A percentile compares a stretch with the other conserved stretches of the same genome.
These are phyloP conservation scores for Lepidurus apus DNA, from an alignment of 1,140 invertebrate genomes.

Conservation along the genomic window DNA sequence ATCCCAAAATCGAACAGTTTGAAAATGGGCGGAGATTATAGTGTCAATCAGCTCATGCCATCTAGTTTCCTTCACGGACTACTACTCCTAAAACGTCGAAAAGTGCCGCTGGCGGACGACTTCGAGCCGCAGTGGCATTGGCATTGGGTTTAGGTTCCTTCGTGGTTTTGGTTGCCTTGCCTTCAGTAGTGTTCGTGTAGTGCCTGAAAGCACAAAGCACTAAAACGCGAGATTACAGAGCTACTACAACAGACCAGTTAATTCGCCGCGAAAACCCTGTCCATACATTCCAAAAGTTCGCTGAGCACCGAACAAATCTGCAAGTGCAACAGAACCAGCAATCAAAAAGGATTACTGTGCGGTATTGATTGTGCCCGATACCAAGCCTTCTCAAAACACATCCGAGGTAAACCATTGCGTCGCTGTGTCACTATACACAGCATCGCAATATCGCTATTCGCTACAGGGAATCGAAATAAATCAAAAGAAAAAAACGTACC, in stretches of 20 bases:
- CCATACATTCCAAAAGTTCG: not conserved
- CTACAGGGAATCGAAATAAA: not conserved
- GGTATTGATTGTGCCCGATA: not conserved
- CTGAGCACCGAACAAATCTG: not conserved
- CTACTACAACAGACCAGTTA: too few relatives aligned
- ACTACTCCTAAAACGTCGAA: too few relatives aligned
- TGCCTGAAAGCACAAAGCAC: slow-evolving; percentile 6
- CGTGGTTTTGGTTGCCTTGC: not conserved
- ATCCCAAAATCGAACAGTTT: too few relatives aligned
- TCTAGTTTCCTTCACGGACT: too few relatives aligned
- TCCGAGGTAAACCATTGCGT: not conserved
- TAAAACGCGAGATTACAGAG: not conserved
- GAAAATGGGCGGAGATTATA: too few relatives aligned
- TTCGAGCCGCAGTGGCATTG: not conserved
- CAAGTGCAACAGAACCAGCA: not conserved
- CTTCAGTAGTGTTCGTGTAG: slow-evolving; percentile 10
- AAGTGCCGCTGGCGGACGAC: too few relatives aligned
- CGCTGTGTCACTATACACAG: not conserved
- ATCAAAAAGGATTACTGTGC: not conserved
- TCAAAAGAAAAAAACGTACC: not conserved
- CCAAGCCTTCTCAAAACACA: not conserved
- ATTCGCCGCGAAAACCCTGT: not conserved
- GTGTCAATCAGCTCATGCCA: too few relatives aligned
- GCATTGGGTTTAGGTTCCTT: not conserved
- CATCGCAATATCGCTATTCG: not conserved